Percentiles rank a stretch among this genome's conserved stretches.
These are phyloP conservation scores for Brotula barbata DNA, from an alignment of 2,797 vertebrate genomes.

Conservation along the genomic window DNA sequence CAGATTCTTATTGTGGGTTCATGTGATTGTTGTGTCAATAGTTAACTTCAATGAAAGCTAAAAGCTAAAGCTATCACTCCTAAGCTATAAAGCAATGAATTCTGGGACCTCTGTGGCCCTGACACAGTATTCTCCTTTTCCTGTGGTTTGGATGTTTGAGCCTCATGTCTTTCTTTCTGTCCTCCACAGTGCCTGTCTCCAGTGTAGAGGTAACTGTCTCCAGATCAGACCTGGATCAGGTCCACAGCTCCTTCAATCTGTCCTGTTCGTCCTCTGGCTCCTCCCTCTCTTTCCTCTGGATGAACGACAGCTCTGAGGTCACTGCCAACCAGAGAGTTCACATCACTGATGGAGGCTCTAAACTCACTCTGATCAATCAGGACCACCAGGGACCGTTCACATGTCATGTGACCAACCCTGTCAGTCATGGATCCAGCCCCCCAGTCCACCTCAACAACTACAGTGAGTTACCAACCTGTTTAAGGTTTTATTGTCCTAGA, in stretches of 20 bases:
- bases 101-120: background rate
- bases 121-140: background rate
- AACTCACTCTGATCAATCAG: conserved; percentile 63
- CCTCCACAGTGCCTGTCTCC: conserved; percentile 65
- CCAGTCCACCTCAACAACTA: conserved; percentile 60
- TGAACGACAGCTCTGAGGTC: conserved; percentile 67
- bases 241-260: conserved; percentile 47
- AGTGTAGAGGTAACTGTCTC: conserved; percentile 51
- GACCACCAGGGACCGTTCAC: conserved; percentile 71
- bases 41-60: too few relatives aligned
- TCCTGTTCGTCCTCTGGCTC: conserved; percentile 70
- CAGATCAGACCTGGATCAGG: conserved; percentile 60
- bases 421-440: conserved; percentile 65
- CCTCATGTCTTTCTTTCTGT: too few relatives aligned
- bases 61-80: too few relatives aligned
- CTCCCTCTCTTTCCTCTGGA: conserved; percentile 62
- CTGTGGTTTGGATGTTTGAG: too few relatives aligned
- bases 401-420: conserved; percentile 64
- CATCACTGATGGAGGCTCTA: conserved; percentile 47
- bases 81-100: background rate
- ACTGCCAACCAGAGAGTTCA: conserved; percentile 37
- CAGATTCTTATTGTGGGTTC: too few relatives aligned
- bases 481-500: too few relatives aligned
- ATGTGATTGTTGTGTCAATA: too few relatives aligned
- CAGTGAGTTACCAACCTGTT: too few relatives aligned